phyloP scores from a whole-genome alignment of 2,113 vertebrate species.

The Tragulus kanchil region DNA sequence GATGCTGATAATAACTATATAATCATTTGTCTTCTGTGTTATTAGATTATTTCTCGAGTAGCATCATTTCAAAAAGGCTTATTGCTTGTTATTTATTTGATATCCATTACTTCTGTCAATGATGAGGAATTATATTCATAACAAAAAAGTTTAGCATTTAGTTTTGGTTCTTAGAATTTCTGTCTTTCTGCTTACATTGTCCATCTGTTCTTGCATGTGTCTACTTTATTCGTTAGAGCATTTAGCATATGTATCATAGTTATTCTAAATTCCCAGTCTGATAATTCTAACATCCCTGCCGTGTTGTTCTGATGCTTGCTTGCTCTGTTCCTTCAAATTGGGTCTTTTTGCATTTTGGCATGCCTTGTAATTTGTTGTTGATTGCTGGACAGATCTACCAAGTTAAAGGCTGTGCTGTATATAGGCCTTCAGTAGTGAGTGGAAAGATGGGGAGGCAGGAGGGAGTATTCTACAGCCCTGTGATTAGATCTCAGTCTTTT shows the following conservation, averaged over 20 bases:
- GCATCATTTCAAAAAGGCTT: background rate
- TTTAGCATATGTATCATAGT: background rate
- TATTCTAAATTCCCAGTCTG: background rate
- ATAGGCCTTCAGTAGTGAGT: background rate
- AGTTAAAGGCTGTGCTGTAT: background rate
- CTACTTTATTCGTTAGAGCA: background rate
- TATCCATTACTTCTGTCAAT: constrained; percentile 19
- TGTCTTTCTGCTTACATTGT: background rate
- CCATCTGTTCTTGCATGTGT: background rate
- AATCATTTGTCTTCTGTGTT: constrained; percentile 2
- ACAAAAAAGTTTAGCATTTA: background rate
- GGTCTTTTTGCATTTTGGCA: background rate
- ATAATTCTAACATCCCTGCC: background rate
- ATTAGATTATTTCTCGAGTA: constrained; percentile 8
- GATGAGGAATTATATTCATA: background rate
- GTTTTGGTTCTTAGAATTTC: background rate
- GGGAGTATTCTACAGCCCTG: background rate
- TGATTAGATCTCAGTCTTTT: background rate
- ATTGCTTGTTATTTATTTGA: background rate
- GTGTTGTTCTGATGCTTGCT: background rate
- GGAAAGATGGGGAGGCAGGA: too few species aligned
- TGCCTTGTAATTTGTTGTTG: background rate
- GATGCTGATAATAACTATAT: constrained; percentile 4
- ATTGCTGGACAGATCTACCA: background rate
- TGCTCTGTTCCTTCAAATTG: background rate